Evolutionary conservation across 2,113 vertebrate species (phyloP), one percentile per base, ranked within the genome.

Genomic region (Electrona antarctica): DNA sequence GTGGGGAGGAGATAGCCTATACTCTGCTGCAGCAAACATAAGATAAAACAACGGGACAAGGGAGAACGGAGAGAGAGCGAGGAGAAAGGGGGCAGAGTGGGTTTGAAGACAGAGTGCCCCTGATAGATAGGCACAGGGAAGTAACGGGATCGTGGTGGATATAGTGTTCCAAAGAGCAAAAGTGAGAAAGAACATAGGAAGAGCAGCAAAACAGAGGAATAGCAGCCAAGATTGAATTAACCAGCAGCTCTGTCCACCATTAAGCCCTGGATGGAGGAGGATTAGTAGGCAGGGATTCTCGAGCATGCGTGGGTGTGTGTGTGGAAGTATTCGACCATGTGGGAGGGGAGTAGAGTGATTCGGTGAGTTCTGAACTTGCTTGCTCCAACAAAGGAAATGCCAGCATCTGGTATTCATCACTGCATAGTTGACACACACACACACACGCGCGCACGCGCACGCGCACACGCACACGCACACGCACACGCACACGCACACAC

Each of bases 301-400:
- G 83, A 74, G 83, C 73, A 78, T 89, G 86, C 77, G 84, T 83
- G 91, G 82, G 90, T 77, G 89, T 90, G 85, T 62, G 76, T 87
- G 89, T 89, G 88, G 81, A 85, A 80, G 85, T 89, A 79, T 90
- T 88, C 83, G 84, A 89, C 83, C 66, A 70, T 77, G 89, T 91
- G 86, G 90, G 85, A 84, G 85, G 89, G 86, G 86, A 89, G 84
- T 78, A 84, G 73, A 74, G 80, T 57, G 81, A 88, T 90, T 90
- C 88, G 87, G 87, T 87, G 89, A 89, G 81, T 89, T 88, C 60
- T 76, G 78, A 90, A 87, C 82, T 88, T 84, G 82, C 87, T 84
- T 87, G 87, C 85, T 90, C 89, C 85, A 90, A 90, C 86, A 90
- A 90, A 91, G 89, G 90, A 91, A 91, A 91, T 90, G 89, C 87